These are phyloP conservation scores for Atopsyche davidsoni DNA, from an alignment of 1,140 invertebrate genomes.

Conservation along the genomic window DNA sequence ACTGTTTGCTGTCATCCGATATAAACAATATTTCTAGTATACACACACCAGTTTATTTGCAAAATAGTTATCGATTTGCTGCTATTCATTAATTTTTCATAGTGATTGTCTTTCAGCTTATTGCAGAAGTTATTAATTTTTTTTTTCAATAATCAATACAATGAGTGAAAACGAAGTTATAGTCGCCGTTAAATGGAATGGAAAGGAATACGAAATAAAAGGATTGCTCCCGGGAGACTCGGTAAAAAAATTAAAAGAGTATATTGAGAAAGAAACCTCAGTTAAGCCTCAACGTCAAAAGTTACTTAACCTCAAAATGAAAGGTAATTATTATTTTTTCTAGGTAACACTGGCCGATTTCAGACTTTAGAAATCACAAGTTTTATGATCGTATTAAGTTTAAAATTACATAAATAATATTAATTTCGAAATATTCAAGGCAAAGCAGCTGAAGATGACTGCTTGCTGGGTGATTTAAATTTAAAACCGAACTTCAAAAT, in stretches of 20 bases:
- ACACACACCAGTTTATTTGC: too few species aligned
- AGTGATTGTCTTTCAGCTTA: too few species aligned
- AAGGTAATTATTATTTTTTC: slow-evolving; percentile 59
- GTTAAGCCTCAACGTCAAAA: slow-evolving; percentile 87
- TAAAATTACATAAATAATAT: slow-evolving; percentile 10
- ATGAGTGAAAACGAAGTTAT: slow-evolving; percentile 35
- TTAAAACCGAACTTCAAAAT: slow-evolving; percentile 86
- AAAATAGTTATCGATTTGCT: too few species aligned
- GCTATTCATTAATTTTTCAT: too few species aligned
- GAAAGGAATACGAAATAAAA: slow-evolving; percentile 73
- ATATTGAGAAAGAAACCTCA: slow-evolving; percentile 73
- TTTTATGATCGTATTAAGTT: background rate
- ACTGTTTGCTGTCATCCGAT: too few species aligned
- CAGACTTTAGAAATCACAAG: background rate
- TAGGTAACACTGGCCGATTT: background rate
- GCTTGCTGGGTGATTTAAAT: slow-evolving; percentile 61
- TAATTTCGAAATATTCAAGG: slow-evolving; percentile 50
- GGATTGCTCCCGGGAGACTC: slow-evolving; percentile 65
- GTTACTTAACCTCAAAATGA: slow-evolving; percentile 84
- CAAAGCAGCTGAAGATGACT: slow-evolving; percentile 72
- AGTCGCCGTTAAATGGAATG: slow-evolving; percentile 85
- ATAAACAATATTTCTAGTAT: too few species aligned
- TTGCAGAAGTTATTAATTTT: too few species aligned
- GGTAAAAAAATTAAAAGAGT: slow-evolving; percentile 70
- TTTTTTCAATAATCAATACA: slow-evolving; percentile 1